Conservation (phyloP, 2,888 invertebrate species). For the Lepidochitona cinerea region DNA sequence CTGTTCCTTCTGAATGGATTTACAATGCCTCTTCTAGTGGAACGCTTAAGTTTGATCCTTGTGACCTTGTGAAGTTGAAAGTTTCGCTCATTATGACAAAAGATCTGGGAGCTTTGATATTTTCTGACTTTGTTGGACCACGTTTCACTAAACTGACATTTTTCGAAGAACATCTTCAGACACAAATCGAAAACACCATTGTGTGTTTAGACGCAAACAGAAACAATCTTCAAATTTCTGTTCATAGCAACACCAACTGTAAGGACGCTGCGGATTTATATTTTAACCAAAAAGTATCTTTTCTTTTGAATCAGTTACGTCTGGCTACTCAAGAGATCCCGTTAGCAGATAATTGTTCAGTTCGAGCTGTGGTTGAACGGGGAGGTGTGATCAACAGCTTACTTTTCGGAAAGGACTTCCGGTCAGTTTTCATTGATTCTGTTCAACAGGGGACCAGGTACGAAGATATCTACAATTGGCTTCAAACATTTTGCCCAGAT, state of each 20-base stretch:
- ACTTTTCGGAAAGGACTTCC: conserved; percentile 47
- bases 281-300: not conserved
- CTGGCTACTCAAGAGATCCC: not conserved
- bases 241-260: not conserved
- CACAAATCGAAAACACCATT: conserved; percentile 25
- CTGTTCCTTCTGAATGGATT: conserved; percentile 46
- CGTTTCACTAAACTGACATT: conserved; percentile 37
- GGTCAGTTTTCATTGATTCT: conserved; percentile 35
- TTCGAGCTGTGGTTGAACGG: conserved; percentile 39
- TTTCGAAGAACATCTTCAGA: conserved; percentile 34
- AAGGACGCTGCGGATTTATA: not conserved
- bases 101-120: conserved; percentile 40
- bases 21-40: conserved; percentile 26
- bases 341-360: not conserved
- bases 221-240: conserved; percentile 11
- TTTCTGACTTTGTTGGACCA: conserved; percentile 45
- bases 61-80: conserved; percentile 27
- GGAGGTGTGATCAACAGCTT: conserved; percentile 41
- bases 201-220: conserved; percentile 46
- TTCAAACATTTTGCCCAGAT: conserved; percentile 38
- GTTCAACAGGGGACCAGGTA: conserved; percentile 16
- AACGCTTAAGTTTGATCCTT: conserved; percentile 32
- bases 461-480: conserved; percentile 22
- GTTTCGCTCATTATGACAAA: conserved; percentile 32
- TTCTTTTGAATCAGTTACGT: not conserved